Conservation (phyloP, 2,113 vertebrate species). For the Phylloscopus trochiloides region DNA sequence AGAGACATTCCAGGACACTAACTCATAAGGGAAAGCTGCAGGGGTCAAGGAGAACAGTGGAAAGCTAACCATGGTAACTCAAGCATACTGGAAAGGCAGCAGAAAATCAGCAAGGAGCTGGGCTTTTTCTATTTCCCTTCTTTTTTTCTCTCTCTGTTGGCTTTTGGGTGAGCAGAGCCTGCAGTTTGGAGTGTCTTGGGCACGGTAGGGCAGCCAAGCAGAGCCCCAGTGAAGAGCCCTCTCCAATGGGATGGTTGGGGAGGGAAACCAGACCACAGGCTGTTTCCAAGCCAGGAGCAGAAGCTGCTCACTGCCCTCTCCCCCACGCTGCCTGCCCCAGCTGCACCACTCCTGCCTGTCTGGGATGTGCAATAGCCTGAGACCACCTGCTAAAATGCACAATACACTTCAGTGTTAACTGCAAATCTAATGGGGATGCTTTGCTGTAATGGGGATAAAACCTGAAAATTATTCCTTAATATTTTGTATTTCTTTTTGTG, state of each 20-base stretch:
- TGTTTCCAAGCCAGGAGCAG: neutral
- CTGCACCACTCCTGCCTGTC: neutral
- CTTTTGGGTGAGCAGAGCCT: neutral
- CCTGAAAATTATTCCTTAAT: neutral
- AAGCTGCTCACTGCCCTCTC: neutral
- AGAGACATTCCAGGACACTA: slow-evolving; percentile 83
- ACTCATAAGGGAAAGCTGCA: slow-evolving; percentile 77
- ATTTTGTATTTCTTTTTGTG: neutral
- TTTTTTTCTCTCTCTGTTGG: neutral
- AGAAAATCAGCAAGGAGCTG: neutral
- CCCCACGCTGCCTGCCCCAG: rapidly evolving
- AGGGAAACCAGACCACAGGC: neutral
- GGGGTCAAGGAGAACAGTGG: slow-evolving; percentile 72
- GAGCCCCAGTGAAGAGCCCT: neutral
- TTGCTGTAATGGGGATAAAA: neutral
- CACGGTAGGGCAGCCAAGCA: neutral
- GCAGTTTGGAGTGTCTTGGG: neutral
- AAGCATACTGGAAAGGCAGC: slow-evolving; percentile 21
- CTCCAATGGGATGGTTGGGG: neutral
- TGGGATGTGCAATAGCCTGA: neutral
- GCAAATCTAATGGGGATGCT: neutral
- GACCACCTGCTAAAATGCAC: neutral
- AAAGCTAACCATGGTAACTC: slow-evolving; percentile 74
- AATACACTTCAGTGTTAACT: rapidly evolving
- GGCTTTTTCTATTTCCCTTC: rapidly evolving